These are phyloP conservation scores for Eulemur mongoz DNA, from an alignment of 2,797 vertebrate species.

Conservation along the genomic window DNA sequence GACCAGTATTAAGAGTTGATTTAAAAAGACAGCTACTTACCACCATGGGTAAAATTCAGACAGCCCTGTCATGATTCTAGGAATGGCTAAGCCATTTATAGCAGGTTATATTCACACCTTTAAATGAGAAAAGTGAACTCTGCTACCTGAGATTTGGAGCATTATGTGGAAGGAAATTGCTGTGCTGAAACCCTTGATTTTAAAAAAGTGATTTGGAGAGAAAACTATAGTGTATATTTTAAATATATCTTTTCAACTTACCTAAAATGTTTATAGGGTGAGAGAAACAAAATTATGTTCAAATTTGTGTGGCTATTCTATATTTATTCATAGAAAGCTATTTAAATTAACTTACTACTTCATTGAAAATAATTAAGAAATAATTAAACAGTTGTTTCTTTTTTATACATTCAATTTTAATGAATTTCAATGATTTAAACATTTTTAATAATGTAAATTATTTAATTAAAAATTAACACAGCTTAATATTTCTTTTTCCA, in stretches of 20 bases:
- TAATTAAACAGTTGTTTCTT: background rate
- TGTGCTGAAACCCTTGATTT: background rate
- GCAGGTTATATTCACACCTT: slow-evolving; percentile 47
- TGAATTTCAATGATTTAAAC: background rate
- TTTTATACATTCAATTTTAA: background rate
- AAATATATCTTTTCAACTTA: background rate
- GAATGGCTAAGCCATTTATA: background rate
- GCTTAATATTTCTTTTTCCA: background rate
- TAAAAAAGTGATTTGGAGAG: background rate
- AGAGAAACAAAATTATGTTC: background rate
- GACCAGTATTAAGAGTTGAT: slow-evolving; percentile 56
- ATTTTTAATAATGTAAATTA: background rate
- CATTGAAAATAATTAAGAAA: background rate
- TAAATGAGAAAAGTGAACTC: slow-evolving; percentile 70
- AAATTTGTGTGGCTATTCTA: background rate
- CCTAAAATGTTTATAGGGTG: background rate
- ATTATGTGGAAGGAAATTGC: background rate
- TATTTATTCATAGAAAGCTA: background rate
- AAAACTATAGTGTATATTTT: background rate
- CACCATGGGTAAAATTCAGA: slow-evolving; percentile 34
- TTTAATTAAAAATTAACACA: background rate
- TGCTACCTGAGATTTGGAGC: background rate
- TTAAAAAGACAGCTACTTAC: slow-evolving; percentile 66
- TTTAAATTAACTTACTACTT: background rate
- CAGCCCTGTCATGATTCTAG: slow-evolving; percentile 51